Evolutionary conservation across 2,888 invertebrate species (phyloP), one percentile per base, ranked within the genome.

Genomic region (Operophtera brumata): DNA sequence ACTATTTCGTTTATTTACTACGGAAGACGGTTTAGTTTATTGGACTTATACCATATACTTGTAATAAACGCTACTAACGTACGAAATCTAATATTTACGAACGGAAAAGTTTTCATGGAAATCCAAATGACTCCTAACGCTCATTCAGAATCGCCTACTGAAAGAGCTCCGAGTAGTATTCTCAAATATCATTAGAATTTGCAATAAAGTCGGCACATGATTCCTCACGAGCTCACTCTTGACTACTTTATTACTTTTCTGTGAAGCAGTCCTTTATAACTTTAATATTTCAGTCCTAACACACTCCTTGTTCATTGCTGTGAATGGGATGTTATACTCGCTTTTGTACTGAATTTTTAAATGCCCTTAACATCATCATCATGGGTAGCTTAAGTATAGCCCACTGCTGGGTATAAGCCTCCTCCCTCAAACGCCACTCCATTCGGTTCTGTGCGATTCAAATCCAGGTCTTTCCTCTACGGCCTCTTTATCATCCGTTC

Each of bases 221-320:
- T 79, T 82, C 78, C 76, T 78, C 68, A 65, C 72, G 62, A 68
- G 64, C 68, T 76, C 75, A 69, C 71, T 71, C 30, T 71, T 73
- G 79, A 78, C 78, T 78, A 73, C 77, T 83, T 82, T 82, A 82
- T 80, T 78, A 78, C 81, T 76, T 80, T 82, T 80, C 81, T 69
- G 69, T 70, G 77, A 78, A 82, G 70, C 70, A 64, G 70, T 69
- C 63, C 65, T 77, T 77, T 75, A 78, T 74, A 69, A 72, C 67
- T 75, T 75, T 74, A 72, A 75, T 73, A 80, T 74, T 76, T 76
- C 73, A 74, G 69, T 65, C 70, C 62, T 58, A 63, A 56, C 68
- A 66, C 57, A 65, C 67, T 70, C 67, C 70, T 70, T 70, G 64
- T 64, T 48, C 55, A 40, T 43, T 20, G 42, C 45, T 35, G 50